Base-by-base conservation (phyloP, 2,888 invertebrate genomes). In the Phrixothrix hirtus region DNA sequence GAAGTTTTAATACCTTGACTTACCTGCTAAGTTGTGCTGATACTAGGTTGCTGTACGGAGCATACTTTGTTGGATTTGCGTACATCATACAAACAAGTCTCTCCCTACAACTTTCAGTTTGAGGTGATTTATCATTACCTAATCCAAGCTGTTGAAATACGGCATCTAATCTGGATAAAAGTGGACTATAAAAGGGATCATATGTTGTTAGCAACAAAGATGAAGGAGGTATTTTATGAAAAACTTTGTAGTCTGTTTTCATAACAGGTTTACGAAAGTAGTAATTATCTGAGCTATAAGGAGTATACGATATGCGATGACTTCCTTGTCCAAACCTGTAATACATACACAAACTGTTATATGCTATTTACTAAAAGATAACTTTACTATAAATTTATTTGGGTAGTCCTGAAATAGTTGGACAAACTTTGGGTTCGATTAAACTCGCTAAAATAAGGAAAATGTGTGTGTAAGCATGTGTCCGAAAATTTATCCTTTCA, bases 111-210 rank as follows among this genome's bases (percentile, higher is more conserved):
- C 81, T 76, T 76, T 91, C 83, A 61, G 85, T 79, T 58, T 83
- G 82, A 2, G 77, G 66, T 1, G 83, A 68, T 59, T 73, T 73
- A 27, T 61, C 66, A 43, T 68, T 81, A 1, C 82, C 80, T 12
- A 87, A 77, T 27, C 90, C 89, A 58, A 85, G 71, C 71, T 83
- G 83, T 35, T 87, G 86, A 75, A 92, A 92, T 32, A 92, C 89
- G 0, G 90, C 87, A 64, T 92, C 93, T 44, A 93, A 80, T 10
- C 93, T 79, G 0, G 92, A 93, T 10, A 93, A 74, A 14, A 93
- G 72, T 0, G 93, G 93, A 58, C 92, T 92, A 74, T 93, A 93
- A 77, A 93, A 93, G 0, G 93, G 92, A 72, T 93, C 93, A 74
- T 91, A 93, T 74, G 89, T 90, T 59, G 89, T 89, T 47, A 92